phyloP scores from a whole-genome alignment of 92 coral and sea anemone species.

The Virgularia gustaviana region DNA sequence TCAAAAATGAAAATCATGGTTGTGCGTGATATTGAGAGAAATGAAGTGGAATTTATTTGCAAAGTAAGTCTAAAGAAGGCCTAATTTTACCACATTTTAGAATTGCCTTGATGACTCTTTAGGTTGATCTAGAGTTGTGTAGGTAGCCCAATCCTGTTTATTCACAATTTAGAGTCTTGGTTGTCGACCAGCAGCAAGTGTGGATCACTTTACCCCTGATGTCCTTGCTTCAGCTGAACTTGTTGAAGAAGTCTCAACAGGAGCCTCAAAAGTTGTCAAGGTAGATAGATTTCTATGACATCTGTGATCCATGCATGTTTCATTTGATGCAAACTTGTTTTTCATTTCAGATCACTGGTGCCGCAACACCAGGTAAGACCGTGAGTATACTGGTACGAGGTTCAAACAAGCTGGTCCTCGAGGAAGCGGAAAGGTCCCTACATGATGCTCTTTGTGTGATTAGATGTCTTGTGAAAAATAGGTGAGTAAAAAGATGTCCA shows the following conservation, averaged over 20 bases:
- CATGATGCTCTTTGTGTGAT: constrained; percentile 98
- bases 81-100: not conserved
- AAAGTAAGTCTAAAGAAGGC: constrained; percentile 53
- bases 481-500: constrained; percentile 56
- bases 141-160: too few relatives aligned
- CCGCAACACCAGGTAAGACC: constrained; percentile 88
- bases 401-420: constrained; percentile 89
- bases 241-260: constrained; percentile 85
- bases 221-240: constrained; percentile 92
- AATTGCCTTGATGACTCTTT: not conserved
- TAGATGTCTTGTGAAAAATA: constrained; percentile 90
- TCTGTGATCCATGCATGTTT: not conserved
- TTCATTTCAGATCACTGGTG: constrained; percentile 65
- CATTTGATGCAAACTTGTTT: not conserved
- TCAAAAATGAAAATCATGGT: constrained; percentile 98
- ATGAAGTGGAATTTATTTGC: constrained; percentile 89
- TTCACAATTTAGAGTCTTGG: constrained; percentile 96
- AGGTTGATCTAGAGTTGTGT: too few relatives aligned
- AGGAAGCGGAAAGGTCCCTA: constrained; percentile 91
- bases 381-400: constrained; percentile 95
- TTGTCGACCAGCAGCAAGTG: constrained; percentile 89
- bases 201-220: constrained; percentile 93
- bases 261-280: constrained; percentile 95
- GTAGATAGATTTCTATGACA: constrained; percentile 26
- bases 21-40: constrained; percentile 91